Evolutionary conservation across 1,140 invertebrate species (phyloP), one percentile per base, ranked within the genome.

Genomic region (Neodiprion lecontei): DNA sequence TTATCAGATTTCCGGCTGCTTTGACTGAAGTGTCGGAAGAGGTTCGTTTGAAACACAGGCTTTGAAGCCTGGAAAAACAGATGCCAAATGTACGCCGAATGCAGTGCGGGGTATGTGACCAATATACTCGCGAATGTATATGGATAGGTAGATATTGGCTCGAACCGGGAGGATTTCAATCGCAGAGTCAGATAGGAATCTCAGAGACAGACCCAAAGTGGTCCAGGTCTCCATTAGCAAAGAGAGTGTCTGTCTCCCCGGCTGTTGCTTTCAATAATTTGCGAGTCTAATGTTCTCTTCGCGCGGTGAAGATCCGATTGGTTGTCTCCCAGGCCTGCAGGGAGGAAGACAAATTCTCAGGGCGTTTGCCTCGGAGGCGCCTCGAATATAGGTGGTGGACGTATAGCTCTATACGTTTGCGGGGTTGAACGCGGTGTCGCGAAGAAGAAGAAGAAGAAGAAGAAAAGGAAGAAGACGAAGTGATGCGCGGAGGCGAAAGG

Each of bases 241-340:
- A 68, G 76, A 79, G 74, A 61, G 71, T 75, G 40, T 49, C 66
- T 69, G 65, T 73, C 74, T 12, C 50, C 48, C 12, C 50, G 53
- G 76, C 73, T 82, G 81, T 83, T 85, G 83, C 81, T 84, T 80
- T 85, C 79, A 82, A 86, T 85, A 83, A 85, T 85, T 86, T 86
- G 84, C 77, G 77, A 86, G 83, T 85, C 82, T 84, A 85, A 85
- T 86, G 76, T 67, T 70, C 65, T 71, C 17, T 9, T 48, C 53
- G 53, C 53, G 28, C 28, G 28, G 28, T 40, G n/a, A 17, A 9
- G 53, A 61, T 12, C 53, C 53, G 53, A 61, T 61, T 61, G 53
- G 11, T 14, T 12, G 53, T 12, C n/a, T 12, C 28, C n/a, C 53
- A 40, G 50, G 28, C 28, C 67, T 70, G 23, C 49, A 68, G 70